Evolutionary conservation across 1,140 invertebrate species (phyloP).

Genomic region (Monomorium pharaonis): DNA sequence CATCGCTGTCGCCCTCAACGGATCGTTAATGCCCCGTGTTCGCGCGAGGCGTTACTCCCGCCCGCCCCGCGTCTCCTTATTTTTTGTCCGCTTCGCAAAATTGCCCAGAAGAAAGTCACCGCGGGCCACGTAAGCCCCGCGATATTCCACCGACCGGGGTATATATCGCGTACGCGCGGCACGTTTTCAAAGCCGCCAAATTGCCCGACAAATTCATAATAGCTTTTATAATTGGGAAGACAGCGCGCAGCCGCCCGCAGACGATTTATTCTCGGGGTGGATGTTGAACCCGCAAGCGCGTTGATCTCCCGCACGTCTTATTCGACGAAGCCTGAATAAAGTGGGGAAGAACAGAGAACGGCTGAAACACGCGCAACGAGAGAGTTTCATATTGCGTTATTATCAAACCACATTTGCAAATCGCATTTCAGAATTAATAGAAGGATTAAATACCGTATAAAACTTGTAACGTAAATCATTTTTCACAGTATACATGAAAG

Average conservation of each 20-base stretch:
- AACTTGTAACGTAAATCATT: neutral
- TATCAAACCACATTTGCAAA: slow-evolving; percentile 14
- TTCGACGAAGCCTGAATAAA: slow-evolving; percentile 32
- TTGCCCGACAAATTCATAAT: slow-evolving; percentile 69
- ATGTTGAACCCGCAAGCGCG: slow-evolving; percentile 22
- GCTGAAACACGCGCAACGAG: neutral
- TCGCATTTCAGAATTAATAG: neutral
- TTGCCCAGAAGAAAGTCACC: slow-evolving; percentile 77
- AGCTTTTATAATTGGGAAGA: slow-evolving; percentile 70
- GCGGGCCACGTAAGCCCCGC: slow-evolving; percentile 70
- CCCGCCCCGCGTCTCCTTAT: slow-evolving; percentile 72
- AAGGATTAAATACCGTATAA: neutral
- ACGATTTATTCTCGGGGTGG: slow-evolving; percentile 54
- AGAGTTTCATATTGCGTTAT: slow-evolving; percentile 35
- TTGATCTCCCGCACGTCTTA: slow-evolving; percentile 33
- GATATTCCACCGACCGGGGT: slow-evolving; percentile 50
- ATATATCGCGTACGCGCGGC: slow-evolving; percentile 54
- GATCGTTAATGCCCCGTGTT: slow-evolving; percentile 77
- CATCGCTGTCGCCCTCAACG: slow-evolving; percentile 74
- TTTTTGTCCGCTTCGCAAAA: slow-evolving; percentile 71
- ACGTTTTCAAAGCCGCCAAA: slow-evolving; percentile 65
- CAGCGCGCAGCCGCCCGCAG: slow-evolving; percentile 29
- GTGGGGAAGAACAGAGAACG: neutral
- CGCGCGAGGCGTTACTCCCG: slow-evolving; percentile 50
- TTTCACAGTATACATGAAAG: neutral